Base-by-base conservation (phyloP, 2,888 invertebrate genomes). In the Rhamphomyia laevipes region DNA sequence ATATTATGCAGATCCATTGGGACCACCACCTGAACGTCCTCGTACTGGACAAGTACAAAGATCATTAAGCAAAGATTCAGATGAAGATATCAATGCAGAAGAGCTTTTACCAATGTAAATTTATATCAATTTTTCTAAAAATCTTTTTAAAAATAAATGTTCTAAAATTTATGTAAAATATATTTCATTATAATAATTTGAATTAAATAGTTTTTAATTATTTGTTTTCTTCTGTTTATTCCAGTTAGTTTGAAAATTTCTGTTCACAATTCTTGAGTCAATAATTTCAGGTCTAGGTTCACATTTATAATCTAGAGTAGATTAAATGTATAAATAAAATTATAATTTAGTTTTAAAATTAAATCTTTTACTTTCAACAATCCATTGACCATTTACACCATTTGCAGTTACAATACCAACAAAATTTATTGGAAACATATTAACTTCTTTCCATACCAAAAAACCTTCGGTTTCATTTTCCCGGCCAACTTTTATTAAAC, bases 11-110 rank as follows among this genome's bases (percentile, higher is more conserved):
- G 71, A 71, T 59, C 70, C 70, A 3, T 51, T 71, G 27, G 71
- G 71, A 3, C 69, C 70, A 4, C 66, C 68, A 3, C 60, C 67
- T 1, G 67, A 67, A 52, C 63, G 70, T 5, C 70, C 71, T 2
- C 64, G 67, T n/a, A 70, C 70, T 3, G 71, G 70, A 3, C 64
- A 65, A 59, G 56, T 59, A 9, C 55, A 58, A 21, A 51, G 53
- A 3, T 61, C 63, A 12, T 55, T 57, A 10, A 62, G 61, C 49
- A 60, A 58, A 15, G 68, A 69, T 23, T 68, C 69, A 0, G 68
- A 62, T 38, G 70, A 69, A 45, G 70, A 70, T 5, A 62, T 68
- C 43, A 66, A 67, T 58, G 62, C 70, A 4, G 67, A 70, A 35
- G 64, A 66, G 48, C 57, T 70, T 40, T 55, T 70, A 49, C 69